Conservation (phyloP, 2,797 vertebrate genomes). For the Cichlasoma orientale region DNA sequence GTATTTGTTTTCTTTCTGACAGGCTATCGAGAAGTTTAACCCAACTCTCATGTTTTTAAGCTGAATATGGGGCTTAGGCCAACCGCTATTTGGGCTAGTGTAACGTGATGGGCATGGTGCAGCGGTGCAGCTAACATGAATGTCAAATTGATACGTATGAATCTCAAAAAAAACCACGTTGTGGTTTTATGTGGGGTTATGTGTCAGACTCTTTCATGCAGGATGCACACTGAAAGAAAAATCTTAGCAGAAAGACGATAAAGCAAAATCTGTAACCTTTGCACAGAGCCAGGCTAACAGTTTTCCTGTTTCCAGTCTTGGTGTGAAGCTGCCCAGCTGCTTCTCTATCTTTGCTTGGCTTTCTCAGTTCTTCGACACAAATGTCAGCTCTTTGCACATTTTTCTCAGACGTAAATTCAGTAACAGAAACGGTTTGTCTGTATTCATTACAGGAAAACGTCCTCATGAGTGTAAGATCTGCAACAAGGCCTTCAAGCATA, state of each 20-base stretch:
- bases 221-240: not conserved
- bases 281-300: not conserved
- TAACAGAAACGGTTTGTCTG: not conserved
- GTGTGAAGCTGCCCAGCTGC: not conserved
- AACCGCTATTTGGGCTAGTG: not conserved
- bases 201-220: not conserved
- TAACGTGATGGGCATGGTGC: not conserved
- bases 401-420: not conserved
- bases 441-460: conserved; percentile 77
- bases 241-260: not conserved
- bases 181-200: not conserved
- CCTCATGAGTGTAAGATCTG: conserved; percentile 86
- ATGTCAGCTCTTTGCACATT: not conserved
- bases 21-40: not conserved
- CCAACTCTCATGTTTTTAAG: not conserved
- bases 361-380: not conserved
- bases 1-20: not conserved
- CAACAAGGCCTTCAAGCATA: conserved; percentile 88
- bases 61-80: not conserved
- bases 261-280: not conserved
- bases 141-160: not conserved
- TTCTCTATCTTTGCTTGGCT: not conserved
- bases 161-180: not conserved
- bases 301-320: not conserved
- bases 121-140: not conserved